Conservation (phyloP, 30 jellyfish, hydroid and myxozoan species). For the Catostylus mosaicus region DNA sequence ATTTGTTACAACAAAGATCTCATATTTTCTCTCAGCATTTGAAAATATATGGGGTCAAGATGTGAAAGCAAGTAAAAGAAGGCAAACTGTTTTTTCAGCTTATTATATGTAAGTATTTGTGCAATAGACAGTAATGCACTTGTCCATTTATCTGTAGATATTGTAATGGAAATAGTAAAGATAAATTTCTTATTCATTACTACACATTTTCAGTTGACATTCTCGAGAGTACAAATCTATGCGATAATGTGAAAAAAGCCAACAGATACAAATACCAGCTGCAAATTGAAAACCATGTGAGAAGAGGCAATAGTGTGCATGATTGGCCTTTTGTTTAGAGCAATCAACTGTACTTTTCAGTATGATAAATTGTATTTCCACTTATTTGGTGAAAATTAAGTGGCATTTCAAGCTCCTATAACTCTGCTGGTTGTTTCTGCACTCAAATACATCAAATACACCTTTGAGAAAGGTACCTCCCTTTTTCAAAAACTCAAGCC, state of each 20-base stretch:
- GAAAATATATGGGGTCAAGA: background rate
- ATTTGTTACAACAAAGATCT: background rate
- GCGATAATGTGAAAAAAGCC: background rate
- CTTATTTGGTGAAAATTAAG: background rate
- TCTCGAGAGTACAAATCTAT: background rate
- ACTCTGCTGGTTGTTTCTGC: background rate
- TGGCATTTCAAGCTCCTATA: background rate
- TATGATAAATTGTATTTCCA: background rate
- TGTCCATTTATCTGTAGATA: background rate
- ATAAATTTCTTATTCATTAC: background rate
- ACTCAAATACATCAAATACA: background rate
- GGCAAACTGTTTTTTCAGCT: background rate
- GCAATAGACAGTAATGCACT: background rate
- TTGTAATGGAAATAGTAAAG: background rate
- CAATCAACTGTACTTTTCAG: background rate
- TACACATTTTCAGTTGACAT: background rate
- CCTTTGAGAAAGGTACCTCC: background rate
- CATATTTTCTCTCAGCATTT: background rate
- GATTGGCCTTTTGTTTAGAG: background rate
- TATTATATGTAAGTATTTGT: background rate
- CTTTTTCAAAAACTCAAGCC: background rate
- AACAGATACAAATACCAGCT: background rate
- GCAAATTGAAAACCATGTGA: background rate
- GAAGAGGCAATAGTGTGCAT: background rate
- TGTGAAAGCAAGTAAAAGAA: background rate